Conservation (phyloP, 2,113 vertebrate genomes). For the Hystrix brachyura region DNA sequence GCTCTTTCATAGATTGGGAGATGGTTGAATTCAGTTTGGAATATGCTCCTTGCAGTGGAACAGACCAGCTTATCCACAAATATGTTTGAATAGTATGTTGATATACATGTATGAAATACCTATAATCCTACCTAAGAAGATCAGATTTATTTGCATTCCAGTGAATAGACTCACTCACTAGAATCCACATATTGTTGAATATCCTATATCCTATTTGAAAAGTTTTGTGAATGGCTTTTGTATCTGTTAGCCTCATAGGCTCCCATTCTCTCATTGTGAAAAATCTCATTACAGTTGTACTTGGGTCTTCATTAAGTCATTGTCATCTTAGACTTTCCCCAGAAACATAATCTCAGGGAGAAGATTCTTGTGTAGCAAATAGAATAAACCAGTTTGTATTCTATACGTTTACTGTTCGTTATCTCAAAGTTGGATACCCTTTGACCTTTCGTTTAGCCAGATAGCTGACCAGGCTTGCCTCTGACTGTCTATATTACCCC, state of each 20-base stretch:
- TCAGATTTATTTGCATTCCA: conserved; percentile 30
- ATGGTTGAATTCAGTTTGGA: not conserved
- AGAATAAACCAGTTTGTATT: not conserved
- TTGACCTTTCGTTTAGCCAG: conserved; percentile 3
- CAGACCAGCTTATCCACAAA: not conserved
- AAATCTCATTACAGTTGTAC: not conserved
- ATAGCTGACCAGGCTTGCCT: not conserved
- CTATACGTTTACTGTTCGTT: conserved; percentile 5
- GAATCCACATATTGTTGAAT: not conserved
- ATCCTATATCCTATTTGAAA: conserved; percentile 17
- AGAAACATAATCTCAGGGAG: not conserved
- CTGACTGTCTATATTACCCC: conserved; percentile 67
- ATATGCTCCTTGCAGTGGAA: not conserved
- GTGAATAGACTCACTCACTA: not conserved
- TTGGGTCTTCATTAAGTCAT: conserved; percentile 58
- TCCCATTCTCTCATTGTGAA: not conserved
- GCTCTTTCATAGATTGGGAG: not conserved
- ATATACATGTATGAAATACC: not conserved
- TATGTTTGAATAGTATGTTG: conserved; percentile 18
- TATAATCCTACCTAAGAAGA: not conserved
- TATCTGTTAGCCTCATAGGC: not conserved
- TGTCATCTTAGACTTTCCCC: conserved; percentile 45
- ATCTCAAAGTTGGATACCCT: not conserved
- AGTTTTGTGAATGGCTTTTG: not conserved
- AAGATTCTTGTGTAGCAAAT: conserved; percentile 8